Evolutionary conservation across 2,797 vertebrate genomes (phyloP).

Genomic region (Cyclopterus lumpus): DNA sequence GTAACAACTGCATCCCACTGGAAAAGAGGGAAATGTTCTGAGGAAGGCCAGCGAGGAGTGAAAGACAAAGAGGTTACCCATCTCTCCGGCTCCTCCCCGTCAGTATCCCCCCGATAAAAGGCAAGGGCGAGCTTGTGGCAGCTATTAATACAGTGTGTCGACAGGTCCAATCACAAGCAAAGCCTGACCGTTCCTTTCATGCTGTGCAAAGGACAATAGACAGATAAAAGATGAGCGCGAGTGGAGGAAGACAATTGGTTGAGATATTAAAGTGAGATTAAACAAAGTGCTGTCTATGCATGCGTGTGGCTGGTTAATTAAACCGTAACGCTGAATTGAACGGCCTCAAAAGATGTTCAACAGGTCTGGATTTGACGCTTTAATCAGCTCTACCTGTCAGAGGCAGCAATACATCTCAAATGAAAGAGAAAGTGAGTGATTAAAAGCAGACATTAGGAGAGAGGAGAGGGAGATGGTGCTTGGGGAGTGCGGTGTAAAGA

Average conservation of each 20-base stretch:
- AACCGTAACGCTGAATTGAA: conserved; percentile 18
- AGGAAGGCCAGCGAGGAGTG: conserved; percentile 25
- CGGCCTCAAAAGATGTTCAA: conserved; percentile 26
- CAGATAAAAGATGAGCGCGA: conserved; percentile 42
- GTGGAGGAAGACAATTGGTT: conserved; percentile 13
- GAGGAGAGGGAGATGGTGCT: conserved; percentile 14
- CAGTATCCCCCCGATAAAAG: conserved; percentile 34
- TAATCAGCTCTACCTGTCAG: conserved; percentile 33
- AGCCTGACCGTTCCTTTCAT: conserved; percentile 59
- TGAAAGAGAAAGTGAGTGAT: conserved; percentile 27
- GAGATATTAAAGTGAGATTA: conserved; percentile 30
- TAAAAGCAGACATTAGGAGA: conserved; percentile 43
- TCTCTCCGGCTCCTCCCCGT: conserved; percentile 25
- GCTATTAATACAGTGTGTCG: conserved; percentile 79
- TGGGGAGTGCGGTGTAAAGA: background rate
- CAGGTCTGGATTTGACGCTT: conserved; percentile 8
- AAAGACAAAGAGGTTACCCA: conserved; percentile 34
- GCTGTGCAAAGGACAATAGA: conserved; percentile 46
- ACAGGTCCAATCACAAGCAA: conserved; percentile 70
- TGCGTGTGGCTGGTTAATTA: conserved; percentile 27
- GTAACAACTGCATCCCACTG: conserved; percentile 51
- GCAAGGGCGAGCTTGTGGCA: conserved; percentile 57
- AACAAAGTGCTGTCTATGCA: conserved; percentile 4
- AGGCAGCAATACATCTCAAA: conserved; percentile 17
- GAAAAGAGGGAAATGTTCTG: conserved; percentile 42